Conservation (phyloP, 2,888 invertebrate species). For the Orthonychiurus folsomi region DNA sequence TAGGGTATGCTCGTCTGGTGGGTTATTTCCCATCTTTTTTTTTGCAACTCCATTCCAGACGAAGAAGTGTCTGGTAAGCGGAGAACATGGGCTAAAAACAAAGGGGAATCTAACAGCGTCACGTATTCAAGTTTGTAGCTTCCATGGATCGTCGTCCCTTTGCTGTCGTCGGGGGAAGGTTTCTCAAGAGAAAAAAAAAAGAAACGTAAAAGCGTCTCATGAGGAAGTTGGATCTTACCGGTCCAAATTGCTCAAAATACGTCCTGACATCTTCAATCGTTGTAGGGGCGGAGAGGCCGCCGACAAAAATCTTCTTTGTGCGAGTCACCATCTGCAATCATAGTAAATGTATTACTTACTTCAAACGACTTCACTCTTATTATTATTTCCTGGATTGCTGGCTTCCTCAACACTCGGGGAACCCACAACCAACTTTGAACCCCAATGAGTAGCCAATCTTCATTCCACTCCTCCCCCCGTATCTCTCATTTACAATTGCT, state of each 20-base stretch:
- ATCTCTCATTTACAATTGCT: background rate
- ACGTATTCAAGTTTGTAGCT: no score
- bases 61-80: no score
- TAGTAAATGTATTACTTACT: slow-evolving; percentile 8
- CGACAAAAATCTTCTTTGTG: slow-evolving; percentile 99
- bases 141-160: background rate
- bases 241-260: slow-evolving; percentile 99
- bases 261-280: slow-evolving; percentile 99
- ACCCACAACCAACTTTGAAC: background rate
- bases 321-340: slow-evolving; percentile 93
- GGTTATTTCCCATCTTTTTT: no score
- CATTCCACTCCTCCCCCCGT: background rate
- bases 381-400: background rate
- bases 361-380: slow-evolving; percentile 4
- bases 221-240: slow-evolving; percentile 63
- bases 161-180: no score
- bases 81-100: no score
- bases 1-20: no score
- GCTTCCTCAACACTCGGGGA: background rate
- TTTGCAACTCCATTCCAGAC: background rate
- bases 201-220: no score
- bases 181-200: no score
- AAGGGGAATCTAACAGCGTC: no score
- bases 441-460: background rate
- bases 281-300: slow-evolving; percentile 97